Percentiles rank a stretch among this genome's conserved stretches.
These are phyloP conservation scores for Epizoanthus fatuus DNA, from an alignment of 92 coral and sea anemone genomes.

Conservation along the genomic window DNA sequence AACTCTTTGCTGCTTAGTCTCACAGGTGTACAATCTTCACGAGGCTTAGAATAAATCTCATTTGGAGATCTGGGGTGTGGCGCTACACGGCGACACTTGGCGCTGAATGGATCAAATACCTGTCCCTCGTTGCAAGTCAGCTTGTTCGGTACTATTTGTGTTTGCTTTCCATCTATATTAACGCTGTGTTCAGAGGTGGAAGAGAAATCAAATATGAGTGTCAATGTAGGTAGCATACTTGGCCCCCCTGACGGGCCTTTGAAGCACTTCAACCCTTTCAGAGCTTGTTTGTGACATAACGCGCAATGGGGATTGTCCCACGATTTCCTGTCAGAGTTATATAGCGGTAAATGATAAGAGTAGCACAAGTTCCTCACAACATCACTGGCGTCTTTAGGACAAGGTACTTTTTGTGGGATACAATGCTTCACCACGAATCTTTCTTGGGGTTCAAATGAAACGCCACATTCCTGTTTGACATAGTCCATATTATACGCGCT, in stretches of 20 bases:
- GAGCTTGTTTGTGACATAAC: not conserved
- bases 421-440: constrained; percentile 6
- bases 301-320: constrained; percentile 34
- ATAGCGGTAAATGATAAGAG: constrained; percentile 35
- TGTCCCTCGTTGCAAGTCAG: not conserved
- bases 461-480: not conserved
- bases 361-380: constrained; percentile 17
- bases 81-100: constrained; percentile 9
- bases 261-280: not conserved
- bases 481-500: not conserved
- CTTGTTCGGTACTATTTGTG: not conserved
- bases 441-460: constrained; percentile 19
- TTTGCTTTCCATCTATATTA: not conserved
- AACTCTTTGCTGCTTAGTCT: constrained; percentile 14
- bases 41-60: not conserved
- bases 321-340: not conserved
- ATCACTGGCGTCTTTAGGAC: constrained; percentile 4
- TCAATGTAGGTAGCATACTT: not conserved
- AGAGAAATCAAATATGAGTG: constrained; percentile 28
- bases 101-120: constrained; percentile 20
- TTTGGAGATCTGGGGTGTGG: not conserved
- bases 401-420: constrained; percentile 15
- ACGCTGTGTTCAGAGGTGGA: constrained; percentile 13
- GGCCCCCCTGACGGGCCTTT: not conserved
- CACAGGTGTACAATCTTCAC: not conserved